Base-by-base conservation (phyloP, 2,113 vertebrate species). In the Coreoperca whiteheadi region DNA sequence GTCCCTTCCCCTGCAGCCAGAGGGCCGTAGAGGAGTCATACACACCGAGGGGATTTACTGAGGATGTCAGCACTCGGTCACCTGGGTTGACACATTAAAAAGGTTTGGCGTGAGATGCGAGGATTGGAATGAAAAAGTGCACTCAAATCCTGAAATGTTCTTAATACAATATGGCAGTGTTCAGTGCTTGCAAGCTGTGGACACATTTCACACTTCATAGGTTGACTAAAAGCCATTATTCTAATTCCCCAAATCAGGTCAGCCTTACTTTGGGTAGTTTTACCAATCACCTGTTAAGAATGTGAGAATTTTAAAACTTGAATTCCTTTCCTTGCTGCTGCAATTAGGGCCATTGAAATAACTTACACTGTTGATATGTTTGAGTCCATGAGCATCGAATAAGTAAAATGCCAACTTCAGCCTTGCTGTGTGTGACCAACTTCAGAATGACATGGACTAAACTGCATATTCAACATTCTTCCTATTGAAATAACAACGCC, bases 1-100 rank as follows among this genome's bases (percentile, higher is more conserved):
- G 92, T 39, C 96, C 97, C 89, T 96, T 97, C 59, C 98, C 98
- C 92, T 97, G 96, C 37, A 98, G 86, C 98, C 97, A 99, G 59
- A 95, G 91, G 0, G 96, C 84, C 28, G 98, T 98, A 68, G 96
- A 96, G 5, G 89, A 64, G 91, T 99, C 98, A 65, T 99, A 99
- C 83, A 99, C 92, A 5, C 97, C 96, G 51, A 99, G 95, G n/a
- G 97, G 97, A 89, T 99, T 98, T 65, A 96, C 83, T 37, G 87
- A 94, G 0, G 81, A 88, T 9, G 82, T 61, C 41, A 73, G 16
- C 75, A 51, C 39, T 46, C 8, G 81, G 2, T 70, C 74, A 46
- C 89, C 96, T 85, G 61, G 28, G 10, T 46, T 41, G 43, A 90
- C 81, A 34, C 65, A 77, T 60, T 96, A 78, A 0, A 95, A 0